phyloP scores from a whole-genome alignment of 2,888 invertebrate species.

The Lymantria dispar region DNA sequence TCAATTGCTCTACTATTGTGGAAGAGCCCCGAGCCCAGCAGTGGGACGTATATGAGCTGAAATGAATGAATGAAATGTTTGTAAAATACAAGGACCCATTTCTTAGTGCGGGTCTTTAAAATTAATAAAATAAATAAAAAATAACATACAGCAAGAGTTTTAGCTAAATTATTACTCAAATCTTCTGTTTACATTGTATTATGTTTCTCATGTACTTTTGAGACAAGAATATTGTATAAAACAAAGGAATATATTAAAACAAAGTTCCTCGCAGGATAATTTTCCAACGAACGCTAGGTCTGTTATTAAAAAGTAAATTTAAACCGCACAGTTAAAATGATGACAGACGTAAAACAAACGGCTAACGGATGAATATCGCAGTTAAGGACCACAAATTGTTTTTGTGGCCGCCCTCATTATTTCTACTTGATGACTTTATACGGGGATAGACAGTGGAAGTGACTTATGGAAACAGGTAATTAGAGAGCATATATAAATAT shows the following conservation, averaged over 20 bases:
- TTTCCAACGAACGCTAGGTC: constrained; percentile 8
- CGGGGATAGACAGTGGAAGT: constrained; percentile 36
- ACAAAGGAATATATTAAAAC: neutral
- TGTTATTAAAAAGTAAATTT: constrained; percentile 22
- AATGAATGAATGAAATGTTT: too few species aligned
- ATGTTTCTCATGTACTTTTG: too few species aligned
- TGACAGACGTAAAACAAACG: constrained; percentile 15
- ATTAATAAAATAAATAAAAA: too few species aligned
- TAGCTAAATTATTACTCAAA: too few species aligned
- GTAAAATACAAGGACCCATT: too few species aligned
- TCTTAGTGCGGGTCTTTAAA: too few species aligned
- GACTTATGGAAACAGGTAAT: constrained; percentile 9
- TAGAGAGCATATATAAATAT: neutral
- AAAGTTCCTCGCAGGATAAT: constrained; percentile 4
- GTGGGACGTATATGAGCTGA: too few species aligned
- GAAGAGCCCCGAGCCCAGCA: too few species aligned
- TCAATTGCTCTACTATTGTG: too few species aligned
- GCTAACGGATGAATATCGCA: constrained; percentile 27
- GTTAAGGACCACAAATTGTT: constrained; percentile 77
- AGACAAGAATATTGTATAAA: too few species aligned
- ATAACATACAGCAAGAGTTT: too few species aligned
- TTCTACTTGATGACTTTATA: constrained; percentile 68
- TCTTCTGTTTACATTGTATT: too few species aligned
- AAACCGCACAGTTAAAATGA: constrained; percentile 9
- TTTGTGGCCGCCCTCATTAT: constrained; percentile 73